phyloP scores from a whole-genome alignment of 2,888 invertebrate genomes.

The Melinaea menophilus region DNA sequence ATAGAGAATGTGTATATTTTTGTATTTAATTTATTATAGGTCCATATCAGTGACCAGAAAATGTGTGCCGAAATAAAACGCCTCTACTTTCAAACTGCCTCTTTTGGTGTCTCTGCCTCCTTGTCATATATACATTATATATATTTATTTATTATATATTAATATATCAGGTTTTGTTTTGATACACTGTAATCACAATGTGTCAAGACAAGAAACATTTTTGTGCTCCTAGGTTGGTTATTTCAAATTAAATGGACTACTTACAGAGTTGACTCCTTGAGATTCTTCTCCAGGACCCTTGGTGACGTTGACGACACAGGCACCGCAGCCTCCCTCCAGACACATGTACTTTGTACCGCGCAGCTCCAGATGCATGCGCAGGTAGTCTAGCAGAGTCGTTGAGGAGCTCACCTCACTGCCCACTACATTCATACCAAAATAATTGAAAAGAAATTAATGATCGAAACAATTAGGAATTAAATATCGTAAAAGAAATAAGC shows the following conservation, averaged over 20 bases:
- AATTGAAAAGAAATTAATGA: neutral
- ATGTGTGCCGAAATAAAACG: too few relatives aligned
- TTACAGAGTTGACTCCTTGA: conserved; percentile 81
- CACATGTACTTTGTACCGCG: conserved; percentile 84
- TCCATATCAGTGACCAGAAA: too few relatives aligned
- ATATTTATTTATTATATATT: too few relatives aligned
- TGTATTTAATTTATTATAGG: too few relatives aligned
- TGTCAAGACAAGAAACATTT: neutral
- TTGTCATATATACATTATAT: too few relatives aligned
- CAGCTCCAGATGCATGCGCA: conserved; percentile 73
- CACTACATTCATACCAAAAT: conserved; percentile 44
- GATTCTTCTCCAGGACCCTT: conserved; percentile 43
- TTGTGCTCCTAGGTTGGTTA: neutral
- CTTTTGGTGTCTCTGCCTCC: too few relatives aligned
- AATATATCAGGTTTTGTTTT: too few relatives aligned
- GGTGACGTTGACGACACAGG: conserved; percentile 74
- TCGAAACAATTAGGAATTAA: too few relatives aligned
- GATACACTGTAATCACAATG: neutral
- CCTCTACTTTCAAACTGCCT: too few relatives aligned
- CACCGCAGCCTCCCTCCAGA: conserved; percentile 83
- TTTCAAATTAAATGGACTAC: conserved; percentile 22
- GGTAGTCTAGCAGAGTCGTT: conserved; percentile 75
- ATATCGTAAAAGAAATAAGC: too few relatives aligned
- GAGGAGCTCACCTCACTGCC: conserved; percentile 78
- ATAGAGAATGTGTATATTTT: too few relatives aligned